phyloP scores from a whole-genome alignment of 2,888 invertebrate species.

The Polyommatus icarus region DNA sequence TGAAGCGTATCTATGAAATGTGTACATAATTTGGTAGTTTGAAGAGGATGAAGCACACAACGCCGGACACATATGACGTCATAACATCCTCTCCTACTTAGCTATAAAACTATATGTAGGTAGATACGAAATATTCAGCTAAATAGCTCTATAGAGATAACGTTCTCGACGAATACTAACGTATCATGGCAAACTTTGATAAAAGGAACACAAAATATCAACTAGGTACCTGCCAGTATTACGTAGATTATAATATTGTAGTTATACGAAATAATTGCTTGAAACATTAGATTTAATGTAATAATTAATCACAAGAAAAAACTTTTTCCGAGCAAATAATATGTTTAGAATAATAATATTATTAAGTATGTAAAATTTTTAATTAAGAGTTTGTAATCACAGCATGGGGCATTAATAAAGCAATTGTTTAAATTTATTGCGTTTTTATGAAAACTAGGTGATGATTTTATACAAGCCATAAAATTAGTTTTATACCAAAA shows the following conservation, averaged over 20 bases:
- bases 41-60: neutral
- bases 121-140: neutral
- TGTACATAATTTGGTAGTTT: neutral
- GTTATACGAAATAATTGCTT: neutral
- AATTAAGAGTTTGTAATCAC: conserved; percentile 24
- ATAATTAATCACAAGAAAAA: neutral
- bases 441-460: conserved; percentile 23
- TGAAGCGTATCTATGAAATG: conserved; percentile 21
- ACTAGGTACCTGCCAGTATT: neutral
- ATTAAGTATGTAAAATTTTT: neutral
- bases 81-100: conserved; percentile 13
- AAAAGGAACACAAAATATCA: neutral
- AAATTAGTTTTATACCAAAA: conserved; percentile 25
- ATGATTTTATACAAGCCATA: conserved; percentile 21
- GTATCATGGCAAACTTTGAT: neutral
- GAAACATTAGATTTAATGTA: neutral
- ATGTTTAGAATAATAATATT: neutral
- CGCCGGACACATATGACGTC: conserved; percentile 8
- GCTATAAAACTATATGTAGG: conserved; percentile 24
- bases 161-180: neutral
- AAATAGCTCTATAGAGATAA: conserved; percentile 22
- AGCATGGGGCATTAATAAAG: conserved; percentile 2
- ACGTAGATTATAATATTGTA: neutral
- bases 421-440: conserved; percentile 25
- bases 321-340: neutral